These are phyloP conservation scores for Metaphire vulgaris DNA, from an alignment of 1,140 invertebrate genomes.

Conservation along the genomic window DNA sequence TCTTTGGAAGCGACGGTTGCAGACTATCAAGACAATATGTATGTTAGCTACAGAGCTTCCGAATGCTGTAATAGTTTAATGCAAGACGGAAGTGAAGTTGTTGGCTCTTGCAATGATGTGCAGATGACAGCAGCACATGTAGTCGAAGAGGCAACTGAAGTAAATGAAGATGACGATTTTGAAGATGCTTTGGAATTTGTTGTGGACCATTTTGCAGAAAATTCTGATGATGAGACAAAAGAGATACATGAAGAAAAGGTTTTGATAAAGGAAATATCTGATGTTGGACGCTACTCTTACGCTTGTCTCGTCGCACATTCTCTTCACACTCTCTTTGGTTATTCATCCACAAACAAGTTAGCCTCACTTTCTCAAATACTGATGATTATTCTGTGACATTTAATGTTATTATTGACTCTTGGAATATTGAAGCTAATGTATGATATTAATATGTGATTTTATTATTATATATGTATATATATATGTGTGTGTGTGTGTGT, in stretches of 20 bases:
- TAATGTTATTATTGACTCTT: too few species aligned
- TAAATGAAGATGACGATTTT: not conserved
- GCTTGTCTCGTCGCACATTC: not conserved
- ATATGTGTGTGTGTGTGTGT: too few species aligned
- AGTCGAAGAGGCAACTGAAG: not conserved
- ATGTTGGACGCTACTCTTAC: not conserved
- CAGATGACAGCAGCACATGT: not conserved
- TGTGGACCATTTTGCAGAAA: not conserved
- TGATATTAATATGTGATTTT: too few species aligned
- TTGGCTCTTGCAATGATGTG: not conserved
- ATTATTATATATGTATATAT: too few species aligned
- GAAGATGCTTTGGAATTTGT: not conserved
- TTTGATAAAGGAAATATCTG: not conserved
- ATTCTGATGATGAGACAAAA: not conserved
- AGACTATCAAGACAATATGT: too few species aligned
- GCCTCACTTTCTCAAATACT: too few species aligned
- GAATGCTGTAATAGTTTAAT: too few species aligned
- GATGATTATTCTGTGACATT: too few species aligned
- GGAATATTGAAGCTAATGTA: too few species aligned
- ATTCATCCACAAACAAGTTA: not conserved
- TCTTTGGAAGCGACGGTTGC: too few species aligned
- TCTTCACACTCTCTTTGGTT: not conserved
- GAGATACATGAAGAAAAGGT: not conserved
- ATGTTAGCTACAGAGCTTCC: too few species aligned
- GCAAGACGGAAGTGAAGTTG: too few species aligned